Base-by-base conservation (phyloP, 1,140 invertebrate species). In the Oscheius sp. region DNA sequence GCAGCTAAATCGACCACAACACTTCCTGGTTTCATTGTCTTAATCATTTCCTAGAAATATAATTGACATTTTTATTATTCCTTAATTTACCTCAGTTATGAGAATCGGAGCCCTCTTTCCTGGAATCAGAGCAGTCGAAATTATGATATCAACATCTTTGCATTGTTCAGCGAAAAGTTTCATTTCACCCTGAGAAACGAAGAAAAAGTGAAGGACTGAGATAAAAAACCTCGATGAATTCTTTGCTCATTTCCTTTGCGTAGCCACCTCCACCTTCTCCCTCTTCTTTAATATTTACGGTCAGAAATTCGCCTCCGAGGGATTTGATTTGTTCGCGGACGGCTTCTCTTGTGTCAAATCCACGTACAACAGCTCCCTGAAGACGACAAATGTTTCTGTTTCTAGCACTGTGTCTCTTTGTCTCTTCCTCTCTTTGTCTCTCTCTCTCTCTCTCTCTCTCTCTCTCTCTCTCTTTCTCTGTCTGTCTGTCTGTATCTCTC, bases 301-400 rank as follows among this genome's bases (percentile, higher is more conserved):
- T 49, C 20, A 93, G 87, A 85, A 93, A 93, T 85, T 93, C 91
- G 2, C 91, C 92, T 29, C 93, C 93, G 73, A 94, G 88, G 26
- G 91, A 92, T 85, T 94, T 91, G n/a, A 94, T 91, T 87, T 94
- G 92, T 84, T 94, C 92, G 80, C 92, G 91, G 1, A 93, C 92
- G 28, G 91, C 91, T 2, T 91, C 89, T 55, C 93, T 85, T 0
- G 92, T 93, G 84, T 95, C 93, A 86, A 94, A 94, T 59, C 90
- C 91, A 58, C 92, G 85, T 0, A 94, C 92, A 65, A 93, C 90
- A 45, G 92, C 92, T 32, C 92, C 93, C 79, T 82, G 55, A 73
- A 82, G 65, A 45, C 42, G 23, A 45, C 18, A 45, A 45, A 45
- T n/a, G 13, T 45, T 45, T 23, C 18, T 45, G 23, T 15, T 23